A percentile compares a stretch with the other conserved stretches of the same genome.
Evolutionary conservation across 2,113 vertebrate genomes (phyloP).

Genomic region (Apodemus sylvaticus): DNA sequence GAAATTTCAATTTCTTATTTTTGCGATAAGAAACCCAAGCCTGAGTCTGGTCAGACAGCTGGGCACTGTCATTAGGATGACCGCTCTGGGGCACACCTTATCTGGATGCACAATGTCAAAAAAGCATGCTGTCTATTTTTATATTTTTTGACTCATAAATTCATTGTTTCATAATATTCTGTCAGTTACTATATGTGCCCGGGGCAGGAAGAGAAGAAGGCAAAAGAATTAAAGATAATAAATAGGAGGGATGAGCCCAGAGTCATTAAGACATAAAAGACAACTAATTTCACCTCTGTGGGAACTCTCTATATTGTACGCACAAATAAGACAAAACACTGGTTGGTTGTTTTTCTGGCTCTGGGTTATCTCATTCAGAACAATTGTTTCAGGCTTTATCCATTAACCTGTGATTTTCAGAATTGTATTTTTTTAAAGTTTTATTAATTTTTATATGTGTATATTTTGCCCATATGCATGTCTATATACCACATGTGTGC

Average conservation of each 20-base stretch:
- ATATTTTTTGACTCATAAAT: background rate
- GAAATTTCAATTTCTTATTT: background rate
- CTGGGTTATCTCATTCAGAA: background rate
- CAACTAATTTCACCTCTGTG: background rate
- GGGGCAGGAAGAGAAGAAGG: background rate
- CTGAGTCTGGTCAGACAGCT: background rate
- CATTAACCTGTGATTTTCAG: background rate
- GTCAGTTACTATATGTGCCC: background rate
- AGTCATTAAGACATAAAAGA: background rate
- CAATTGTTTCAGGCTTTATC: background rate
- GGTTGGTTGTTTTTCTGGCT: background rate
- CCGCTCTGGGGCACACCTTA: background rate
- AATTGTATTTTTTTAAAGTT: background rate
- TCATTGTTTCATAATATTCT: background rate
- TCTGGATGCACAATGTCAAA: background rate
- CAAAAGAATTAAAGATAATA: too few relatives aligned
- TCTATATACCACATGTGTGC: background rate
- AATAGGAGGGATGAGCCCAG: background rate
- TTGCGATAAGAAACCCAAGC: background rate
- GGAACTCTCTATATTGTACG: background rate
- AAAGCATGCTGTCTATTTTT: background rate
- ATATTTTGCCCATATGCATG: background rate
- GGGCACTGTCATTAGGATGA: too few relatives aligned
- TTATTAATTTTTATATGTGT: background rate
- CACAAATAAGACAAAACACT: background rate